Evolutionary conservation across 2,113 vertebrate species (phyloP), one percentile per base, ranked within the genome.

Genomic region (Garra rufa): DNA sequence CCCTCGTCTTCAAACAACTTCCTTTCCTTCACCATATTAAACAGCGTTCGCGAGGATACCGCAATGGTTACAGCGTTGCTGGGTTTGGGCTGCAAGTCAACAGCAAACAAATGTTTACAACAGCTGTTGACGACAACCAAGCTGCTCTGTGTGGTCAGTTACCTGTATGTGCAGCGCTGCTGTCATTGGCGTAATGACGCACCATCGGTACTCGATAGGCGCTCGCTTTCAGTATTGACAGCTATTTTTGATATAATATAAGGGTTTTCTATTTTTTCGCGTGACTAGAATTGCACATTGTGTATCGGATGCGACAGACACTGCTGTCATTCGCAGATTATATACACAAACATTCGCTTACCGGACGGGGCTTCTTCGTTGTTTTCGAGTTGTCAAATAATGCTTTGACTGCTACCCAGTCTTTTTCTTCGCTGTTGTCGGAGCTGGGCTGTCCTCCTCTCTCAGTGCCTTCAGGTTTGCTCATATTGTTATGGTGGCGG

Each of bases 11-110:
- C 93, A 2, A 92, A 99, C 88, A 99, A 90, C 83, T 94, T 95
- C 89, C 92, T 95, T 88, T 97, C 96, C 0, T 93, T 94, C 85
- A 91, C 92, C 96, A 99, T 94, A 90, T 98, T 92, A 90, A 99
- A 99, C 82, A 99, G 95, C 0, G 95, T 96, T 30, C 96, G 94
- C 9, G 98, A 98, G 1, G 98, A 99, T 9, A 99, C 96, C 0
- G 97, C 97, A 61, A 99, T 92, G 6, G 98, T 98, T 74, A 99
- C 95, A 0, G 98, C 97, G 26, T 92, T 90, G 71, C 89, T 92
- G 34, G 97, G 96, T 88, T 97, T 99, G 83, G 97, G 97, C 98
- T 99, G 91, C 1, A 8, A 0, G 69, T 1, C 11, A 44, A 46
- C 30, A 67, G 59, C 17, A 63, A 41, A 26, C 15, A n/a, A 48